phyloP scores from a whole-genome alignment of 2,797 vertebrate genomes.

The Spinus olivaceus region DNA sequence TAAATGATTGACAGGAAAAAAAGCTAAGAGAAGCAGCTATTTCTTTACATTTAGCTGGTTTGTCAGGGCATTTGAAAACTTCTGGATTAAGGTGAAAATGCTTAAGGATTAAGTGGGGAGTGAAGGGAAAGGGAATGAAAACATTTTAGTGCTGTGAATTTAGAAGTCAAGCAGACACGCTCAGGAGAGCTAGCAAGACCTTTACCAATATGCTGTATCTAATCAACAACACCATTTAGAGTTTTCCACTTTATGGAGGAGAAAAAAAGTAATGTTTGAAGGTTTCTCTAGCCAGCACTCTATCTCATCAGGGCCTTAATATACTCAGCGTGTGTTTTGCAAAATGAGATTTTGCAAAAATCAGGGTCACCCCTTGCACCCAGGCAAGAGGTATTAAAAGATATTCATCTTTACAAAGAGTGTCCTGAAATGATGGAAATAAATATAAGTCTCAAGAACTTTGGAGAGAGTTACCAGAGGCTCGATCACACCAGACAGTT shows the following conservation, averaged over 20 bases:
- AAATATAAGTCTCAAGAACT: conserved; percentile 16
- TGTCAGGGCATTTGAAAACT: conserved; percentile 67
- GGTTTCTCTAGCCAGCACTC: conserved; percentile 18
- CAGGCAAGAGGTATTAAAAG: conserved; percentile 34
- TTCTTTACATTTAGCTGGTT: conserved; percentile 63
- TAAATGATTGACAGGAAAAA: conserved; percentile 58
- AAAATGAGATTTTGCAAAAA: conserved; percentile 52
- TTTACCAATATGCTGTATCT: conserved; percentile 42
- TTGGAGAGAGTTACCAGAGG: not conserved
- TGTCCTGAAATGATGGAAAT: conserved; percentile 27
- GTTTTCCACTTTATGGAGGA: conserved; percentile 50
- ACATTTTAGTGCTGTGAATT: conserved; percentile 58
- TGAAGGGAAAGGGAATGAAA: conserved; percentile 55
- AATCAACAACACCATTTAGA: conserved; percentile 51
- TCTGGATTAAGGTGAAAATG: conserved; percentile 69
- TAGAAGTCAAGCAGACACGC: conserved; percentile 50
- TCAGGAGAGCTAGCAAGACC: conserved; percentile 41
- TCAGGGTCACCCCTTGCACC: not conserved
- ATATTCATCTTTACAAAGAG: conserved; percentile 36
- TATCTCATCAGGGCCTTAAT: conserved; percentile 57
- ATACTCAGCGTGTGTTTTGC: conserved; percentile 42
- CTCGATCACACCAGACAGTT: not conserved
- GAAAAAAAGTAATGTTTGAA: conserved; percentile 32
- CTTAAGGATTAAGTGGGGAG: conserved; percentile 63
- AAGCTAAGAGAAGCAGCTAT: conserved; percentile 61